Percentiles rank a stretch among this genome's conserved stretches.
phyloP scores from a whole-genome alignment of 30 jellyfish, hydroid and myxozoan genomes.

The Chironex yamaguchii region DNA sequence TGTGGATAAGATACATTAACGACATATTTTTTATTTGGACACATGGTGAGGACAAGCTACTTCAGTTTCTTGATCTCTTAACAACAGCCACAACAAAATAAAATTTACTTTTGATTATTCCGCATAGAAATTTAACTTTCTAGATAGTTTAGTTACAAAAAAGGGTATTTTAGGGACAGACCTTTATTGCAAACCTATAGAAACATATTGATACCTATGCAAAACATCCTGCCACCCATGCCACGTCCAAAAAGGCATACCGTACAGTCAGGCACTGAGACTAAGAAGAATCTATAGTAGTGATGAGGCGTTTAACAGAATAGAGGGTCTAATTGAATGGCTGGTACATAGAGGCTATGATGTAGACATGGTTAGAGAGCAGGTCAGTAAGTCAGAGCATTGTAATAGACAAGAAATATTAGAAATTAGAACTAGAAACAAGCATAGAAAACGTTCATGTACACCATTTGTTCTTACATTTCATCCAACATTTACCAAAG shows the following conservation, averaged over 20 bases:
- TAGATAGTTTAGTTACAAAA: not conserved
- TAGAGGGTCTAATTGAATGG: too few relatives aligned
- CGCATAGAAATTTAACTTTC: not conserved
- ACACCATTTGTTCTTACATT: too few relatives aligned
- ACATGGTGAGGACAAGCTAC: slow-evolving; percentile 36
- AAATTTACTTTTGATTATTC: not conserved
- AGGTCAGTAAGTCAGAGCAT: too few relatives aligned
- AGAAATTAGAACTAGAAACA: too few relatives aligned
- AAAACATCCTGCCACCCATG: not conserved
- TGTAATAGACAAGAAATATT: too few relatives aligned
- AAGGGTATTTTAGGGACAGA: not conserved
- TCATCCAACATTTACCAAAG: too few relatives aligned
- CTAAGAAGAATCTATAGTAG: not conserved
- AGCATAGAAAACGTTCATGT: too few relatives aligned
- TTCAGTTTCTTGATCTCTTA: not conserved
- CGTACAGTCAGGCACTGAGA: not conserved
- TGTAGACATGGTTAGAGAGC: too few relatives aligned
- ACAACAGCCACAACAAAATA: not conserved
- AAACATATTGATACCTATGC: not conserved
- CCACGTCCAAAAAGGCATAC: not conserved
- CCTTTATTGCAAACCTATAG: not conserved
- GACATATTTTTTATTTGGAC: slow-evolving; percentile 9
- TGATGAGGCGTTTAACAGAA: too few relatives aligned
- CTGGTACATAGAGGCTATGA: too few relatives aligned
- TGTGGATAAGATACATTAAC: not conserved